Base-by-base conservation (phyloP, 2,113 vertebrate species). In the Chrysochloris asiatica region DNA sequence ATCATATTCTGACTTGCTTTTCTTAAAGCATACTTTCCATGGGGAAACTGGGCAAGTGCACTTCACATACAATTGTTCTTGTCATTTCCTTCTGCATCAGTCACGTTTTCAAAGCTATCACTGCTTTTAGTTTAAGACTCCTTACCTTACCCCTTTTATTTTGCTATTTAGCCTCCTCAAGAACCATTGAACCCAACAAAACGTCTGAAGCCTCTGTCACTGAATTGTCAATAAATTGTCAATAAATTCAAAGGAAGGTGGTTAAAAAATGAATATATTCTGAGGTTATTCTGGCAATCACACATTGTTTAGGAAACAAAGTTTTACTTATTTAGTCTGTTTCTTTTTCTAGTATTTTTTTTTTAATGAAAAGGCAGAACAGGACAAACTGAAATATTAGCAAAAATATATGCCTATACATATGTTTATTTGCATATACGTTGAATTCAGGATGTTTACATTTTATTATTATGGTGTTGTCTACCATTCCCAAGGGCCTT, bases 21-120 rank as follows among this genome's bases (percentile, higher is more conserved):
- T 81, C 38, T 33, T 8, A 78, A 76, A 77, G 52, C 45, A 0
- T 90, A 89, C 30, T 94, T 97, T 92, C 88, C 61, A 94, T 97
- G 95, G 97, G 94, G 94, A 90, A 61, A 52, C 65, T 86, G 90
- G 30, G 16, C 71, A 73, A 94, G 65, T 56, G 65, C 71, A 92
- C 14, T 33, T 88, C 76, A 52, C 0, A 38, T 59, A 7, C 83
- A 76, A 96, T 94, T 89, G 21, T 67, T 95, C 94, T 81, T 92
- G 92, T 93, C 94, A 94, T 89, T 72, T 89, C 33, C 76, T 33
- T 65, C 94, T 4, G 45, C 87, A 92, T 97, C 92, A 94, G 45
- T 65, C 1, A 61, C 85, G 88, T 96, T 86, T 80, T 33, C 56
- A 90, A 92, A 90, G 85, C 83, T 86, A 36, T 83, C 75, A 78